Percentiles rank a stretch among this genome's conserved stretches.
Evolutionary conservation across 2,888 invertebrate genomes (phyloP).

Genomic region (Acanthacorydalis orientalis): DNA sequence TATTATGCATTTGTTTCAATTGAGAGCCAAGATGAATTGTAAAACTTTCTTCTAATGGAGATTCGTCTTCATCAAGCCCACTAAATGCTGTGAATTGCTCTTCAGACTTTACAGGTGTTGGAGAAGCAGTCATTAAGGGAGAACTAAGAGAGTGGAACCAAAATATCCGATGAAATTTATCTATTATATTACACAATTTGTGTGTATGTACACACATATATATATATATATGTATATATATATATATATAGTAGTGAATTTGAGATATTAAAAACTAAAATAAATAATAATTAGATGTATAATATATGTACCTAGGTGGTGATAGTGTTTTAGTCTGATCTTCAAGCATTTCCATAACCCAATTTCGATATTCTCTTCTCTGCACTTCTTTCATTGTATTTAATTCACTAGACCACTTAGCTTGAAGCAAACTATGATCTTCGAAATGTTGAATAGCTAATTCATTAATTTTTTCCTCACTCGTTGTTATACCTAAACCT

Average conservation of each 20-base stretch:
- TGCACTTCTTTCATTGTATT: conserved; percentile 74
- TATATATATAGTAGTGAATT: too few species aligned
- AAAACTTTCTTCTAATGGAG: conserved; percentile 76
- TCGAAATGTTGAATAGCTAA: conserved; percentile 69
- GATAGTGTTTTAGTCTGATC: conserved; percentile 44
- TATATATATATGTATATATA: not conserved
- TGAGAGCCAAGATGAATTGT: conserved; percentile 96
- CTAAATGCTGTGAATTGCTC: conserved; percentile 22
- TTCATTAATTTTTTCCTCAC: conserved; percentile 72
- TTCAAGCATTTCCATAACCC: conserved; percentile 70
- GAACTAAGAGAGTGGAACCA: not conserved
- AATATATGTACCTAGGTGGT: conserved; percentile 29
- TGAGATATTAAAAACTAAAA: not conserved
- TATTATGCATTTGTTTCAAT: conserved; percentile 96
- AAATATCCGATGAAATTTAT: too few species aligned
- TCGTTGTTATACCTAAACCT: conserved; percentile 56
- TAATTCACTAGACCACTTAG: conserved; percentile 71
- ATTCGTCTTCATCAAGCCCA: conserved; percentile 16
- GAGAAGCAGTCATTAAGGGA: conserved; percentile 10
- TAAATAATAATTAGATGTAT: conserved; percentile 8
- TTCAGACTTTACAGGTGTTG: conserved; percentile 11
- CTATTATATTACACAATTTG: too few species aligned
- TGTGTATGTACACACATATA: conserved; percentile 4
- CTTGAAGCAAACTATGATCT: conserved; percentile 66
- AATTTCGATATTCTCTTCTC: conserved; percentile 69